Percentiles rank a stretch among this genome's conserved stretches.
Conservation (phyloP, 2,797 vertebrate species). For the Xyrichtys novacula region DNA sequence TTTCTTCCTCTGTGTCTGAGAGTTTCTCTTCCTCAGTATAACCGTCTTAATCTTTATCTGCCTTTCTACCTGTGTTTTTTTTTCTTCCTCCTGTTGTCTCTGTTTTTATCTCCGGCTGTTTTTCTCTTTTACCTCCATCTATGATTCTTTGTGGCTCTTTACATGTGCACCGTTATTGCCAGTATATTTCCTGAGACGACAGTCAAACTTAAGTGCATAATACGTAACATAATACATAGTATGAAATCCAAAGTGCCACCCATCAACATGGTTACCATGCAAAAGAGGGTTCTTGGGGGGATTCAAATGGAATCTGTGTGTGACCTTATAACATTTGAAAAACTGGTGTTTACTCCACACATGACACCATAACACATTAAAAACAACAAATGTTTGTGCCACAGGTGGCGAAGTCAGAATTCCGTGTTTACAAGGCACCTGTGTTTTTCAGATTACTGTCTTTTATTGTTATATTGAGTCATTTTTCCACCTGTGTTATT, state of each 20-base stretch:
- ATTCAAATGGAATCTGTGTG: conserved; percentile 24
- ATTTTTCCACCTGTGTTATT: conserved; percentile 39
- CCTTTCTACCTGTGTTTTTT: conserved; percentile 39
- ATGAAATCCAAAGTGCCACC: conserved; percentile 7
- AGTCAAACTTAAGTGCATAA: conserved; percentile 15
- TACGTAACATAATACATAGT: too few relatives aligned
- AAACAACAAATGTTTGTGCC: conserved; percentile 16
- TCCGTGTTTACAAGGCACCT: conserved; percentile 18
- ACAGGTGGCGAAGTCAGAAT: conserved; percentile 10
- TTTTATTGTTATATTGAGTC: conserved; percentile 36
- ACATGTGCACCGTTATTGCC: conserved; percentile 7
- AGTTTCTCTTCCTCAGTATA: conserved; percentile 53
- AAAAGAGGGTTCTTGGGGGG: conserved; percentile 18
- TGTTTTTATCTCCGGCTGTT: conserved; percentile 18
- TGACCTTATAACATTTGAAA: conserved; percentile 22
- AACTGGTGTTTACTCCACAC: not conserved
- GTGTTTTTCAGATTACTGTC: conserved; percentile 16
- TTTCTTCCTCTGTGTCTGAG: conserved; percentile 31
- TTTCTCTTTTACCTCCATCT: conserved; percentile 23
- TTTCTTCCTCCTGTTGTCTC: conserved; percentile 27
- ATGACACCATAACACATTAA: conserved; percentile 26
- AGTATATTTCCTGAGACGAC: conserved; percentile 15
- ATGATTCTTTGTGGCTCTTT: conserved; percentile 21
- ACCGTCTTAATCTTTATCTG: conserved; percentile 50
- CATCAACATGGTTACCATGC: conserved; percentile 15